Percentiles rank a stretch among this genome's conserved stretches.
These are phyloP conservation scores for Anniella stebbinsi DNA, from an alignment of 2,797 vertebrate genomes.

Conservation along the genomic window DNA sequence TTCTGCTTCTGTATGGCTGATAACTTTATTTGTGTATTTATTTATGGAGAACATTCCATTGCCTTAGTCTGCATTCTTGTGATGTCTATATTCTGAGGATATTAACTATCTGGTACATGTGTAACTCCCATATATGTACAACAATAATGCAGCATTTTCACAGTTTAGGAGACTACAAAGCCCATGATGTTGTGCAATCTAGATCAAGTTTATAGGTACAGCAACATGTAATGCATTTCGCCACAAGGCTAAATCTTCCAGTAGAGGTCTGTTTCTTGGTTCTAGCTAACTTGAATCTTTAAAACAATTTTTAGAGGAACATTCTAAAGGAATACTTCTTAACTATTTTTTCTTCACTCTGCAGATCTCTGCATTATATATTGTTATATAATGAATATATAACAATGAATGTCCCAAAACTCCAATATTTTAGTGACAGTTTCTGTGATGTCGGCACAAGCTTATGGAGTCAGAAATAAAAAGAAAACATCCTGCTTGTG, in stretches of 20 bases:
- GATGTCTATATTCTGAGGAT: background rate
- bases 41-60: background rate
- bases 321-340: background rate
- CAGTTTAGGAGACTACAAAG: background rate
- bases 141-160: background rate
- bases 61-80: background rate
- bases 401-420: slow-evolving; percentile 21
- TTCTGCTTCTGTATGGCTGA: background rate
- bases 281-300: background rate
- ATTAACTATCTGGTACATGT: background rate
- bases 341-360: background rate
- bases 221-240: background rate
- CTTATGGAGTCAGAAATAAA: slow-evolving; percentile 12
- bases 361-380: background rate
- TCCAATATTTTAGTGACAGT: slow-evolving; percentile 15
- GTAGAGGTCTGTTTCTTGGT: background rate
- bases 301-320: background rate
- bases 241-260: background rate
- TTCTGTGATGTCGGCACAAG: slow-evolving; percentile 50
- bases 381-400: slow-evolving; percentile 26
- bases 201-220: background rate
- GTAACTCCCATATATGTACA: too few relatives aligned
- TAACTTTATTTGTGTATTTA: background rate
- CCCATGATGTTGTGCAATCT: background rate
- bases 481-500: slow-evolving; percentile 54